These are phyloP conservation scores for Psilopsiagon aymara DNA, from an alignment of 2,113 vertebrate genomes.

Conservation along the genomic window DNA sequence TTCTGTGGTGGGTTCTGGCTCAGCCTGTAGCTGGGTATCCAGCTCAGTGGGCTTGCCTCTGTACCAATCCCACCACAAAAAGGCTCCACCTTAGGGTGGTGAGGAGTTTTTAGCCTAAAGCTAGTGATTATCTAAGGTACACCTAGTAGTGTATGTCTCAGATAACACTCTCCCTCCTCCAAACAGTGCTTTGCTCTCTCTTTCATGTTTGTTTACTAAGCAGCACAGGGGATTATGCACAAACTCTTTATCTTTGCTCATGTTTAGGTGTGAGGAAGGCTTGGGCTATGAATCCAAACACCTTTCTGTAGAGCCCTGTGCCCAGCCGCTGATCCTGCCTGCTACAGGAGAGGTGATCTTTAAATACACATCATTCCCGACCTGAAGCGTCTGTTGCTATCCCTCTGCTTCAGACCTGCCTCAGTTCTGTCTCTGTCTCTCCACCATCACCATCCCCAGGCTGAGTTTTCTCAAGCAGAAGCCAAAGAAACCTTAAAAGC, in stretches of 20 bases:
- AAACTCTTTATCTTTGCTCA: accelerated
- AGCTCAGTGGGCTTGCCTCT: neutral
- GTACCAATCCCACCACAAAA: neutral
- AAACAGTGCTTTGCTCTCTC: neutral
- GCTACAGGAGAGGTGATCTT: neutral
- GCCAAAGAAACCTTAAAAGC: constrained; percentile 11
- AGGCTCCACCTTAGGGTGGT: neutral
- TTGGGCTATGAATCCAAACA: neutral
- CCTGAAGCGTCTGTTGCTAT: neutral
- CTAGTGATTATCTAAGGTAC: neutral
- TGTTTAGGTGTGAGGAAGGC: neutral
- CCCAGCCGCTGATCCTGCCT: neutral
- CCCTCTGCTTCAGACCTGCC: neutral
- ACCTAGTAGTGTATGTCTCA: neutral
- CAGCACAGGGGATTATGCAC: neutral
- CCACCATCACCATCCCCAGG: neutral
- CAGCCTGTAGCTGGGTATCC: neutral
- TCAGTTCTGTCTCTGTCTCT: neutral
- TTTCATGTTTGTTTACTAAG: neutral
- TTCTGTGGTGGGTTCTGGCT: neutral
- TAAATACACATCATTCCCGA: neutral
- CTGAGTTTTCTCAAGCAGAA: constrained; percentile 3
- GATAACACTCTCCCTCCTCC: neutral
- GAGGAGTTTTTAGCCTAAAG: neutral
- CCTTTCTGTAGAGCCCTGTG: neutral